These are phyloP conservation scores for Eudasyphora cyanicolor DNA, from an alignment of 2,888 invertebrate species.

Conservation along the genomic window DNA sequence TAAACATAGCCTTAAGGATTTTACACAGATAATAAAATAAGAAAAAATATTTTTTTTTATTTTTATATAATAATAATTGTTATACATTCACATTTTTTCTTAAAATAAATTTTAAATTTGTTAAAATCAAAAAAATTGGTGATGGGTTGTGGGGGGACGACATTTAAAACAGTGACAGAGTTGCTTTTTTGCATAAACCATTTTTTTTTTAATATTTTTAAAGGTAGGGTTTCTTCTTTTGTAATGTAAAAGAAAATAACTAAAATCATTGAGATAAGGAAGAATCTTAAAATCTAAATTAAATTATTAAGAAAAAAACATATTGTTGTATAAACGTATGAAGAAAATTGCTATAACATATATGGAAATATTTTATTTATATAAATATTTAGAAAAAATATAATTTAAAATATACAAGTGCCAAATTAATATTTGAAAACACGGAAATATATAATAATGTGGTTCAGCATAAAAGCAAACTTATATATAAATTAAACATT, in stretches of 20 bases:
- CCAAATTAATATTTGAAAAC: too few relatives aligned
- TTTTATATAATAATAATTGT: too few relatives aligned
- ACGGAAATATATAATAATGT: too few relatives aligned
- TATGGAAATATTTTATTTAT: not conserved
- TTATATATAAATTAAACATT: too few relatives aligned
- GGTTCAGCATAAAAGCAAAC: too few relatives aligned
- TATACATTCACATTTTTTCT: too few relatives aligned
- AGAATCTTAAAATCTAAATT: constrained; percentile 3
- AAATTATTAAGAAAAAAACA: constrained; percentile 22
- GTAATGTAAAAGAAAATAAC: constrained; percentile 24
- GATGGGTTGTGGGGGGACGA: not conserved
- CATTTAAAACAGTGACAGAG: constrained; percentile 27
- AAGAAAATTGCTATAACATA: too few relatives aligned
- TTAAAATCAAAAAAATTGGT: constrained; percentile 3
- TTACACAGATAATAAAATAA: too few relatives aligned
- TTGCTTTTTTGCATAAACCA: constrained; percentile 72
- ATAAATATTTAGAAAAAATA: not conserved
- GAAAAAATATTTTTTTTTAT: too few relatives aligned
- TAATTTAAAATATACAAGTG: constrained; percentile 23
- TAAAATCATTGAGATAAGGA: constrained; percentile 15
- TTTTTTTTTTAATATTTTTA: constrained; percentile 58
- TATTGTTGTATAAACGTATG: too few relatives aligned
- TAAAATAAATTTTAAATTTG: constrained; percentile 19
- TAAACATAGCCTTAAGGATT: not conserved
- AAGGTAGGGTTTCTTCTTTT: constrained; percentile 16